These are phyloP conservation scores for Heliconius erato DNA, from an alignment of 2,888 invertebrate genomes.

Conservation along the genomic window DNA sequence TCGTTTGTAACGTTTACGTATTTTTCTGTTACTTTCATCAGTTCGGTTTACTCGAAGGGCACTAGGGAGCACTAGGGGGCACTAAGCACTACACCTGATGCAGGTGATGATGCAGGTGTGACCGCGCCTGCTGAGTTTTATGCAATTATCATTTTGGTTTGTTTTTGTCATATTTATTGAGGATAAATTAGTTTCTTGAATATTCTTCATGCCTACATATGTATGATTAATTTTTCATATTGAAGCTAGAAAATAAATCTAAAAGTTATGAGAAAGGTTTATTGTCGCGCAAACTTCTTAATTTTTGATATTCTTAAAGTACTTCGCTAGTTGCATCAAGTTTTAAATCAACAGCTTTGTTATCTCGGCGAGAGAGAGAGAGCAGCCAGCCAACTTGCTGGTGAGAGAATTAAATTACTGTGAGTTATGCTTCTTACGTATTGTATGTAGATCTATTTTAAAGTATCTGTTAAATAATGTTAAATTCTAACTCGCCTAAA, in stretches of 20 bases:
- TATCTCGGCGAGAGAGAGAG: conserved; percentile 25
- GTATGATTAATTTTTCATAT: conserved; percentile 38
- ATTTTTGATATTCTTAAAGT: conserved; percentile 45
- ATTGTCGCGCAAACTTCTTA: conserved; percentile 49
- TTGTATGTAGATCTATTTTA: conserved; percentile 8
- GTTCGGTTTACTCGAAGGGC: too few species aligned
- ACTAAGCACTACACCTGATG: too few species aligned
- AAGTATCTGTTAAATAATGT: neutral
- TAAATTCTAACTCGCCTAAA: too few species aligned
- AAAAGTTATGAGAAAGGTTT: conserved; percentile 51
- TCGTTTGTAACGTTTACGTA: too few species aligned
- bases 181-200: conserved; percentile 21
- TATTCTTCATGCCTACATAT: conserved; percentile 12
- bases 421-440: conserved; percentile 16
- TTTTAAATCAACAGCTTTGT: conserved; percentile 46
- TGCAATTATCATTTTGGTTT: neutral
- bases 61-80: too few species aligned
- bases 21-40: too few species aligned
- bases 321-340: conserved; percentile 30
- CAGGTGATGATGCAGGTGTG: too few species aligned
- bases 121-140: too few species aligned
- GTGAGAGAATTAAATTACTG: conserved; percentile 25
- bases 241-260: conserved; percentile 48
- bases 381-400: neutral
- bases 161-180: conserved; percentile 16